Evolutionary conservation across 1,140 invertebrate species (phyloP).

Genomic region (Sarcophaga peregrina): DNA sequence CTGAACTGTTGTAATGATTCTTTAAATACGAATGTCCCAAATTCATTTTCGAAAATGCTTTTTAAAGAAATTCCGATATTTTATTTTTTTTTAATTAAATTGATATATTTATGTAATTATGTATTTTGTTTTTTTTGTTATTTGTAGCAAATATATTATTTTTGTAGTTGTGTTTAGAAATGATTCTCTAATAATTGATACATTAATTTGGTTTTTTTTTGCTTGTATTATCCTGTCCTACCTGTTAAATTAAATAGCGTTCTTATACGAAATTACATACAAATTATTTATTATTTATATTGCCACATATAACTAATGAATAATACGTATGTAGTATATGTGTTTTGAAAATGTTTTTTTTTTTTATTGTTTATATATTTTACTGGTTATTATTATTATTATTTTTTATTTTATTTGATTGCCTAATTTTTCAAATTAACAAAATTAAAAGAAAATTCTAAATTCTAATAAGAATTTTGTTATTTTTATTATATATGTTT

Average conservation of each 20-base stretch:
- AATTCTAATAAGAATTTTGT: constrained; percentile 9
- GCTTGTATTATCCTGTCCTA: background rate
- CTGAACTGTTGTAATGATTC: too few species aligned
- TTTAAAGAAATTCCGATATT: background rate
- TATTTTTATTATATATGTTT: constrained; percentile 18
- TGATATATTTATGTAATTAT: background rate
- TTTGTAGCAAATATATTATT: constrained; percentile 16
- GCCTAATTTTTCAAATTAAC: constrained; percentile 3
- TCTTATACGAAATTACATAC: constrained; percentile 11
- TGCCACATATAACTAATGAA: background rate
- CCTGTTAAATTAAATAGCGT: constrained; percentile 9
- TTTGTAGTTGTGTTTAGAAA: constrained; percentile 5
- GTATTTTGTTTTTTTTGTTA: background rate
- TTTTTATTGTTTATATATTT: background rate
- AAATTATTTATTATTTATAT: background rate
- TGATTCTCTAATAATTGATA: constrained; percentile 15
- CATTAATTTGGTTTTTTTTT: background rate
- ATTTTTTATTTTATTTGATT: background rate
- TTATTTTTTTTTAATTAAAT: constrained; percentile 11
- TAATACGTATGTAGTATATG: background rate
- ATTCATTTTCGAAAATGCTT: too few species aligned
- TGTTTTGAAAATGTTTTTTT: background rate
- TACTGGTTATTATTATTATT: constrained; percentile 15
- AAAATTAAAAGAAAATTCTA: constrained; percentile 13
- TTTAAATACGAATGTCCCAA: too few species aligned